Conservation (phyloP, 1,140 invertebrate species). For the Eueides isabella region DNA sequence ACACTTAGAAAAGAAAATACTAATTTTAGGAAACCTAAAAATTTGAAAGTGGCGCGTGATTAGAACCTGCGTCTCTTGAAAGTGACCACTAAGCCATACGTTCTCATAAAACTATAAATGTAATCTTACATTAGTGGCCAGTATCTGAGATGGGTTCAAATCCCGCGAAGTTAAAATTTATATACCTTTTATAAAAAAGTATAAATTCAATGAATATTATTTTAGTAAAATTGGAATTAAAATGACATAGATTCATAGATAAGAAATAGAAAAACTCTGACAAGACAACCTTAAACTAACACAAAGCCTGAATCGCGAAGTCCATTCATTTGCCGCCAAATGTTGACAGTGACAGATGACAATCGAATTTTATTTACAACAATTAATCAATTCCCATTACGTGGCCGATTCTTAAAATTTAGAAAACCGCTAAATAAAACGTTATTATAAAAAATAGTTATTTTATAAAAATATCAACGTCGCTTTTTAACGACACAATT, state of each 20-base stretch:
- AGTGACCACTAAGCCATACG: no score
- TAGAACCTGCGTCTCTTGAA: no score
- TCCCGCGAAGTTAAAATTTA: no score
- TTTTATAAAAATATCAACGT: conserved; percentile 6
- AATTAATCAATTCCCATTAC: neutral
- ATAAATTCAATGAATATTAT: neutral
- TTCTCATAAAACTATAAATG: no score
- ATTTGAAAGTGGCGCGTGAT: no score
- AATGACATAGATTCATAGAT: neutral
- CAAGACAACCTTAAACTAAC: no score
- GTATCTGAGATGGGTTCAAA: no score
- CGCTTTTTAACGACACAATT: neutral
- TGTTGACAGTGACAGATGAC: conserved; percentile 3
- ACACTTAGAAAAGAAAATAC: no score
- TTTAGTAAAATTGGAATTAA: neutral
- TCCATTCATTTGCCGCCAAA: conserved; percentile 15
- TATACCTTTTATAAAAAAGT: no score
- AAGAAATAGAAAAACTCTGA: neutral
- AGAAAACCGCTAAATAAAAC: neutral
- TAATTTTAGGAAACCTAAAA: no score
- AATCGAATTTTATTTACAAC: neutral
- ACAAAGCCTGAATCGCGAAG: neutral
- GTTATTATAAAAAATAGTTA: conserved; percentile 6
- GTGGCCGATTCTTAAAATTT: neutral
- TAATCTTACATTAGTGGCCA: no score